These are phyloP conservation scores for Ginglymostoma cirratum DNA, from an alignment of 2,113 vertebrate genomes.

Conservation along the genomic window DNA sequence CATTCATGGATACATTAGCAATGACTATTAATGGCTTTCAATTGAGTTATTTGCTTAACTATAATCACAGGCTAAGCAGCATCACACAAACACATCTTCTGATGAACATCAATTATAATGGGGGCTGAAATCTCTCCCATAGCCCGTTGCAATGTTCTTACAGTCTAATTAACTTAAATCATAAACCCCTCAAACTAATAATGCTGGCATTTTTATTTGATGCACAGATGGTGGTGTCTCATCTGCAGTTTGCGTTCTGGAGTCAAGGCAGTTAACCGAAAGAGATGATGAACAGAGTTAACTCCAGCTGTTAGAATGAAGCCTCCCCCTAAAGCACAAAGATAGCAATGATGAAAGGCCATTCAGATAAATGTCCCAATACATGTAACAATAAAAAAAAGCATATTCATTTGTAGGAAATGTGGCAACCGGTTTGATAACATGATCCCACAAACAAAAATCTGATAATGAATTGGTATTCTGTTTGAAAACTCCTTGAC, in stretches of 20 bases:
- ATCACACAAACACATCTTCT: background rate
- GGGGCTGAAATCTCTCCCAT: background rate
- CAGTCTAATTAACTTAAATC: background rate
- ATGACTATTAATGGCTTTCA: background rate
- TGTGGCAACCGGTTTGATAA: background rate
- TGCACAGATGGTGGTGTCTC: background rate
- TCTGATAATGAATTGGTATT: background rate
- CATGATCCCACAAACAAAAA: background rate
- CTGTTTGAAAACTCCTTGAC: background rate
- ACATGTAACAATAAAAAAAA: background rate
- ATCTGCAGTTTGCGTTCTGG: background rate
- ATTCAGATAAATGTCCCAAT: background rate
- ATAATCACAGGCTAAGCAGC: background rate
- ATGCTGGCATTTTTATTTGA: background rate
- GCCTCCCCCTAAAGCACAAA: background rate
- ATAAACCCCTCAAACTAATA: background rate
- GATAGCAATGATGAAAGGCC: background rate
- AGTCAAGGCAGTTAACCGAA: background rate
- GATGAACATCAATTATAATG: background rate
- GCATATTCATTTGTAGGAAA: background rate
- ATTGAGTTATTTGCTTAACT: background rate
- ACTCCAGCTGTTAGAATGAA: no score
- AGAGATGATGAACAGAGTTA: no score
- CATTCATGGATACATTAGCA: background rate
- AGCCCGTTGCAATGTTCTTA: background rate